Percentiles rank a stretch among this genome's conserved stretches.
phyloP scores from a whole-genome alignment of 2,888 invertebrate species.

The Tipula lateralis region DNA sequence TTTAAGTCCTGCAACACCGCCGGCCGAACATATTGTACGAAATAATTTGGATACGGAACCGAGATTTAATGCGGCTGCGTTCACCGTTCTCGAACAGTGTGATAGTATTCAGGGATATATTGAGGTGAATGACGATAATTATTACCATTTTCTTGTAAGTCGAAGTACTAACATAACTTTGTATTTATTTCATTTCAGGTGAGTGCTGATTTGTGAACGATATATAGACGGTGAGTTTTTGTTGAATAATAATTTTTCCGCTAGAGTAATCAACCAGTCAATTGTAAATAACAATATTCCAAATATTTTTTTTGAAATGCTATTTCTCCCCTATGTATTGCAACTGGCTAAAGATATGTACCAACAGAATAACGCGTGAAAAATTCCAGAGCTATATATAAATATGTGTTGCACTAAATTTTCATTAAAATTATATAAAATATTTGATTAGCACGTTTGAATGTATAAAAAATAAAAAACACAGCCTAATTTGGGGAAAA shows the following conservation, averaged over 20 bases:
- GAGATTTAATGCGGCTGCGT: slow-evolving; percentile 40
- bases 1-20: slow-evolving; percentile 58
- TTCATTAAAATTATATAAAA: slow-evolving; percentile 4
- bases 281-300: background rate
- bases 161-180: background rate
- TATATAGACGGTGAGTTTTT: background rate
- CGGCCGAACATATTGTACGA: background rate
- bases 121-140: slow-evolving; percentile 41
- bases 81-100: slow-evolving; percentile 47
- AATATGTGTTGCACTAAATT: background rate
- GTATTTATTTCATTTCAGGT: background rate
- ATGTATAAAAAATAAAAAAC: background rate
- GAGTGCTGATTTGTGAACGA: background rate
- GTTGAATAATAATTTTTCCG: background rate
- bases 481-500: background rate
- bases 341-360: background rate
- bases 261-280: background rate
- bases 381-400: background rate
- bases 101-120: slow-evolving; percentile 49
- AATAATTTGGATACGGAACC: slow-evolving; percentile 36
- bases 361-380: no score
- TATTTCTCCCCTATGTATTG: background rate
- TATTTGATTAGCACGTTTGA: background rate
- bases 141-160: background rate
- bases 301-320: background rate